Base-by-base conservation (phyloP, 1,140 invertebrate genomes). In the Scaptomyza pallida region DNA sequence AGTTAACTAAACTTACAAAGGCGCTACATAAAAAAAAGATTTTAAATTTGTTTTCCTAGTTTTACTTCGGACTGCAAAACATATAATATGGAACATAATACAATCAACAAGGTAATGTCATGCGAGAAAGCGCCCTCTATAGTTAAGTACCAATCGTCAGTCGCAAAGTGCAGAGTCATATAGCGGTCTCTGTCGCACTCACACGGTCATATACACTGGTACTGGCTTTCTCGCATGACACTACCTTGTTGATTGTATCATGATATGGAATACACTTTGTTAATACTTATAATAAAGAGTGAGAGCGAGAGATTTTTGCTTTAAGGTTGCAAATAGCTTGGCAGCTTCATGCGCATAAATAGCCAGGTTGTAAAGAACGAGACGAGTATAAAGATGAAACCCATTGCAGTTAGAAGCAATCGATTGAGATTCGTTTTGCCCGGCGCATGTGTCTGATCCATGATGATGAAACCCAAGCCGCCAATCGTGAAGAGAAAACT, bases 301-400 rank as follows among this genome's bases (percentile, higher is more conserved):
- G n/a, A n/a, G n/a, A n/a, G n/a, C n/a, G n/a, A n/a, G n/a, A n/a
- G n/a, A n/a, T n/a, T n/a, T n/a, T n/a, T 5, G 2, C 10, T 44
- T 60, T 90, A 90, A n/a, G 88, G 93, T 68, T 94, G 94, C 64
- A 95, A 88, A 86, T 95, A 95, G 37, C 94, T 94, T 93, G 99
- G 98, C 69, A 99, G 91, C 93, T 99, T 99, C 96, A 99, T 99
- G 86, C 97, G 94, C 98, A 99, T 99, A 89, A 99, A 99, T 51
- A 99, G 96, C 95, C 98, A 98, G 68, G 98, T 99, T 48, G 97
- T 98, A 73, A 98, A 96, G 92, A 99, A 99, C 13, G 98, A 98
- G 1, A 99, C 95, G 33, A 98, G 91, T 67, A 99, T 96, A 77
- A 97, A 97, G 23, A 98, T 94, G 91, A 99, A 98, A 59, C 98